phyloP scores from a whole-genome alignment of 1,140 invertebrate genomes.

The Popillia japonica region DNA sequence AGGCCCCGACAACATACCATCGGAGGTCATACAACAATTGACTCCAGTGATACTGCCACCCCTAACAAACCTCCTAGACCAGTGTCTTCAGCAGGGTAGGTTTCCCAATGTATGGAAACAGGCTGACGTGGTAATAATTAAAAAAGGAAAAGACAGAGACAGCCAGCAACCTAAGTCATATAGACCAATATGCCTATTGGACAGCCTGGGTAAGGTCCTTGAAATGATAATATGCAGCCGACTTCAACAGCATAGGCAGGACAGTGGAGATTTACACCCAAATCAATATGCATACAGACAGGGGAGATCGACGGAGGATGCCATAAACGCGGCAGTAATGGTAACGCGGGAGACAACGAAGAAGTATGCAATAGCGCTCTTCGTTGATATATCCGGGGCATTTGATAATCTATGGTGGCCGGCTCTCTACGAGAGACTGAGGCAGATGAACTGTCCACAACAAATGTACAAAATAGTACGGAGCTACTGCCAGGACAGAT shows the following conservation, averaged over 20 bases:
- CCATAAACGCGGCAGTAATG: slow-evolving; percentile 45
- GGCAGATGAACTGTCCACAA: slow-evolving; percentile 44
- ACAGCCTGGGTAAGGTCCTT: neutral
- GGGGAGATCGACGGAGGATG: slow-evolving; percentile 57
- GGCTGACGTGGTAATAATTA: neutral
- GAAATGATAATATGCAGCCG: neutral
- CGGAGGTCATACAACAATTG: neutral
- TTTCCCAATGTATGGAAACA: neutral
- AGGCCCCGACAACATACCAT: neutral
- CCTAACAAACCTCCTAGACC: neutral
- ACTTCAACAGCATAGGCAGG: neutral
- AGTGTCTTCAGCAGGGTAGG: neutral
- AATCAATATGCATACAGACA: slow-evolving; percentile 55
- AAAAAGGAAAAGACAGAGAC: neutral
- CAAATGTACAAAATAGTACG: slow-evolving; percentile 36
- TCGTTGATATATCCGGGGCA: slow-evolving; percentile 61
- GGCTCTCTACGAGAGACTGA: slow-evolving; percentile 50
- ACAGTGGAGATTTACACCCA: slow-evolving; percentile 23
- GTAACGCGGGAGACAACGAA: too few species aligned
- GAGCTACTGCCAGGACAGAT: slow-evolving; percentile 35
- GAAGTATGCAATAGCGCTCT: slow-evolving; percentile 56
- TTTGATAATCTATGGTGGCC: slow-evolving; percentile 62
- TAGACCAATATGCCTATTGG: neutral
- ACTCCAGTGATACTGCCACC: neutral
- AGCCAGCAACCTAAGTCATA: neutral